Conservation (phyloP, 2,888 invertebrate species). For the Lycocerus yunnanus region DNA sequence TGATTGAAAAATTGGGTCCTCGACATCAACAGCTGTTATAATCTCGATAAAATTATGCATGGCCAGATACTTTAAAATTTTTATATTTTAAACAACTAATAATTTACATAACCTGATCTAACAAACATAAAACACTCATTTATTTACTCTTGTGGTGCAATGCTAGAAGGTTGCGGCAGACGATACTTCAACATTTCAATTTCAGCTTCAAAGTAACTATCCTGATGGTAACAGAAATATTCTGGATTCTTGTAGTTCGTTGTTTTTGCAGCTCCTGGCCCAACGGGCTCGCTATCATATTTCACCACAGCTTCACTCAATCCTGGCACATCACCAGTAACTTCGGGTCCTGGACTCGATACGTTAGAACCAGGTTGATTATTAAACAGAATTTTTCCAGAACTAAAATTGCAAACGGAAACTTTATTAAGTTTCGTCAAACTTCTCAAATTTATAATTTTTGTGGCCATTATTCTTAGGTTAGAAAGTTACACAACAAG, state of each 20-base stretch:
- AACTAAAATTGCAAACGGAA: neutral
- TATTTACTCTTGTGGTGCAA: neutral
- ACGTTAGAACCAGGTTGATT: neutral
- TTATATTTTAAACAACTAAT: neutral
- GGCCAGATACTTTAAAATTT: neutral
- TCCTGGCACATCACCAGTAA: constrained; percentile 62
- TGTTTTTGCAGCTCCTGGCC: constrained; percentile 71
- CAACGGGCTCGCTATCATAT: constrained; percentile 63
- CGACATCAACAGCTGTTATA: neutral
- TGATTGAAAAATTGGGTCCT: no score
- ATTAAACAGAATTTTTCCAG: neutral
- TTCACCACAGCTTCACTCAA: constrained; percentile 65
- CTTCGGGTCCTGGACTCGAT: neutral
- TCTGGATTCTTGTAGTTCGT: constrained; percentile 84
- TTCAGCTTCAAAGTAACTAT: constrained; percentile 83
- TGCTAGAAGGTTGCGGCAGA: constrained; percentile 73
- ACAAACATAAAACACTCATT: neutral
- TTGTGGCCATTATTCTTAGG: neutral
- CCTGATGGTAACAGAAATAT: constrained; percentile 80
- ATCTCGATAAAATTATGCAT: neutral
- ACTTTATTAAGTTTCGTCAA: neutral
- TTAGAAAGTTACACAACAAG: constrained; percentile 4
- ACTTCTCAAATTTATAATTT: neutral
- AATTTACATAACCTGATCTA: neutral
- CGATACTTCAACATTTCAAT: constrained; percentile 81